Base-by-base conservation (phyloP, 2,113 vertebrate species). In the Gymnorhina tibicen region DNA sequence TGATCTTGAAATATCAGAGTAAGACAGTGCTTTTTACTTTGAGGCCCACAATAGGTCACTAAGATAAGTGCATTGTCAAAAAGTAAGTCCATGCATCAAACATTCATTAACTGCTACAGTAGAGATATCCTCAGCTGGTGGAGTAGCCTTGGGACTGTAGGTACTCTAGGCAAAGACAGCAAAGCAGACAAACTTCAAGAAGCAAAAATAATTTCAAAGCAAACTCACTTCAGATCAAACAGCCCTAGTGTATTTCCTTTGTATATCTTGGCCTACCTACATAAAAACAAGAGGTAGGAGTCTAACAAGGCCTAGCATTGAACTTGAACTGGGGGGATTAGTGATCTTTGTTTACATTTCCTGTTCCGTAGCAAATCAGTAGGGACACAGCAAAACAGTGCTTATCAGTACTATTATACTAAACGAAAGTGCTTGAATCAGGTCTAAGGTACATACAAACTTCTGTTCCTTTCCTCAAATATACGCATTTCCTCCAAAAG, bases 261-360 rank as follows among this genome's bases (percentile, higher is more conserved):
- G 39, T 22, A 63, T 23, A 50, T 55, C 18, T 69, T 59, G 27
- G 16, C 26, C 74, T 46, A 63, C 32, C 33, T 17, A 63, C 19
- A 49, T n/a, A 78, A 87, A 86, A 79, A 81, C 21, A 68, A 89
- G 72, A 94, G 59, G 93, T 78, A 95, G 75, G 46, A 79, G 95
- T 80, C n/a, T 81, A 97, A 92, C 41, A 80, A 72, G 56, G 88
- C 16, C 92, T 89, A 88, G 78, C 52, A 91, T 24, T 89, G 78
- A 86, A 81, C 64, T 68, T 93, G 70, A 87, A 87, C 69, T 94
- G 86, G 35, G n/a, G 50, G 79, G 56, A 92, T 97, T 95, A 87
- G 24, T n/a, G 46, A 96, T 91, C 92, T 94, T 95, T 94, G 78
- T 96, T 97, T 95, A 95, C 30, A 90, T 84, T 93, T 91, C 87